phyloP scores from a whole-genome alignment of 2,797 vertebrate genomes.

The Valencia hispanica region DNA sequence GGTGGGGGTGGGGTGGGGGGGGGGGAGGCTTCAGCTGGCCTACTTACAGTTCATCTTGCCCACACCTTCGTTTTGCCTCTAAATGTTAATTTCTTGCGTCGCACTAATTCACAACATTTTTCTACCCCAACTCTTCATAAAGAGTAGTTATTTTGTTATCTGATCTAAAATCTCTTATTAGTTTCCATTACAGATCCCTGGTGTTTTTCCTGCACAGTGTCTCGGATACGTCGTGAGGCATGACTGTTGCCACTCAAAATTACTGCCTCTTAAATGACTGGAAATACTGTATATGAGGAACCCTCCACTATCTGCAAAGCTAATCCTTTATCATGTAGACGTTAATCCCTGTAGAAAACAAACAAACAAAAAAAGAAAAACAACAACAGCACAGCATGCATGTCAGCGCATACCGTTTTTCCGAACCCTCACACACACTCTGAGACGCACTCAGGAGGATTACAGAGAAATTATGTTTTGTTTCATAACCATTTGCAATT shows the following conservation, averaged over 20 bases:
- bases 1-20: no score
- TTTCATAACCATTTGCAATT: conserved; percentile 23
- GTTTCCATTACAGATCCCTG: conserved; percentile 14
- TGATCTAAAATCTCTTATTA: background rate
- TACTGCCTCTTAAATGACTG: conserved; percentile 47
- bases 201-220: conserved; percentile 4
- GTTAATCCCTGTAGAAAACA: conserved; percentile 57
- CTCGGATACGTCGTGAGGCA: background rate
- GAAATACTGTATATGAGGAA: conserved; percentile 46
- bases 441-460: background rate
- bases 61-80: conserved; percentile 29
- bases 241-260: conserved; percentile 31
- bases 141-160: background rate
- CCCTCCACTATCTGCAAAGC: conserved; percentile 39
- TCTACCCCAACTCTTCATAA: background rate
- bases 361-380: conserved; percentile 33
- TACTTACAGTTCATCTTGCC: conserved; percentile 40
- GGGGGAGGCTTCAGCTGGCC: conserved; percentile 46
- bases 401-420: conserved; percentile 32
- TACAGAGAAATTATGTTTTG: conserved; percentile 16
- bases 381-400: conserved; percentile 40
- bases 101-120: conserved; percentile 18
- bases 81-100: conserved; percentile 38
- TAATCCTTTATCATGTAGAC: conserved; percentile 55
- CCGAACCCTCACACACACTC: conserved; percentile 16